Conservation (phyloP, 2,113 vertebrate species). For the Chlamydotis undulata region DNA sequence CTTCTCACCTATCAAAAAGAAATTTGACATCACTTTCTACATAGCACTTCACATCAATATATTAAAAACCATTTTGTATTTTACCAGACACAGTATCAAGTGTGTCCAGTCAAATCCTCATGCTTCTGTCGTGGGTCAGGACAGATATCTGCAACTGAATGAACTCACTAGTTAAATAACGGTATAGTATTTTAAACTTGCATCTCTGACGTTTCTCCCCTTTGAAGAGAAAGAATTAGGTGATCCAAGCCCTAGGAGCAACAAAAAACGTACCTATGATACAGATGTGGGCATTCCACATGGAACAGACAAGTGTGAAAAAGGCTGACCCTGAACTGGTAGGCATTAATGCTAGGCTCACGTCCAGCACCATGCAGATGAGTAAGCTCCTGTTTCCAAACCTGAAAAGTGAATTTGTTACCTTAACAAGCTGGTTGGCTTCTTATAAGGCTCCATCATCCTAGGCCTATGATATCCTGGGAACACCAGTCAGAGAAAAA, state of each 20-base stretch:
- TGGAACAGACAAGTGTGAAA: background rate
- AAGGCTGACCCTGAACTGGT: background rate
- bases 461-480: background rate
- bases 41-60: background rate
- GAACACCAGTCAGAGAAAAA: background rate
- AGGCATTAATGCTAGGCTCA: background rate
- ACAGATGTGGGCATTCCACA: background rate
- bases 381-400: background rate
- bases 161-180: background rate
- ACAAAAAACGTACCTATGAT: background rate
- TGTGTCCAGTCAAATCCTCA: background rate
- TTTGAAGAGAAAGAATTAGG: background rate
- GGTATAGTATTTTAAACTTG: background rate
- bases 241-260: background rate
- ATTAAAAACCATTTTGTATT: background rate
- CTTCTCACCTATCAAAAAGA: constrained; percentile 86
- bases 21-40: background rate
- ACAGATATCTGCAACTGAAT: background rate
- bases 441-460: background rate
- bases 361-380: background rate
- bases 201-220: background rate
- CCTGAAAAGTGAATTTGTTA: background rate
- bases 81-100: background rate
- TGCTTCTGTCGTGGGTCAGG: background rate
- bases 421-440: background rate